phyloP scores from a whole-genome alignment of 1,140 invertebrate species.

The Drosophila ogumai region DNA sequence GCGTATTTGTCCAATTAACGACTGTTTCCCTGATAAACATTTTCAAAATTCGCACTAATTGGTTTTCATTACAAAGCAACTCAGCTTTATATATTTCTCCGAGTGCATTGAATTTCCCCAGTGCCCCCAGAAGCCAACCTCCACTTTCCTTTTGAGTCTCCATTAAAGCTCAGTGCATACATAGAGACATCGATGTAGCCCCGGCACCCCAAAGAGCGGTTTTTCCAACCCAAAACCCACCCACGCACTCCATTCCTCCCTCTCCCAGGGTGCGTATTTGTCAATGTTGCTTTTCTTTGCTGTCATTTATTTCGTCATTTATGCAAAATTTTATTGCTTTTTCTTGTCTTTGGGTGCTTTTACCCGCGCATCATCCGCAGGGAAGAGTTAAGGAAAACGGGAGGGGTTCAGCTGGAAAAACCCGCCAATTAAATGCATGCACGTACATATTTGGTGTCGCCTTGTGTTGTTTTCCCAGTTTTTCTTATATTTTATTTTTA shows the following conservation, averaged over 20 bases:
- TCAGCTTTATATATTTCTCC: not conserved
- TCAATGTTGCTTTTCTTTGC: conserved; percentile 74
- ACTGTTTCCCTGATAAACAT: too few relatives aligned
- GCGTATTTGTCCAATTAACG: too few relatives aligned
- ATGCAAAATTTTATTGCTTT: conserved; percentile 81
- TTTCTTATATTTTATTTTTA: not conserved
- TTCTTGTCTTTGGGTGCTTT: conserved; percentile 47
- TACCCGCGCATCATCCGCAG: not conserved
- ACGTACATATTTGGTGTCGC: conserved; percentile 27
- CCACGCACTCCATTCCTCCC: conserved; percentile 4
- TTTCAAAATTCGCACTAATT: not conserved
- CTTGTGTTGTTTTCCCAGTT: conserved; percentile 28
- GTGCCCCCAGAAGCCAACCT: conserved; percentile 40
- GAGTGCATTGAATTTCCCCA: conserved; percentile 59
- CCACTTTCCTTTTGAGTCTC: conserved; percentile 42
- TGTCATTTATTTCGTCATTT: conserved; percentile 84
- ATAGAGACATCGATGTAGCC: conserved; percentile 39
- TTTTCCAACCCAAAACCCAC: conserved; percentile 19
- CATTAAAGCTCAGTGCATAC: conserved; percentile 54
- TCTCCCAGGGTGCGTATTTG: conserved; percentile 47
- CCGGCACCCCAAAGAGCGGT: conserved; percentile 43
- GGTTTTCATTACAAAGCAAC: not conserved
- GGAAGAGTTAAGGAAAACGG: conserved; percentile 23
- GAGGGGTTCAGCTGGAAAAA: conserved; percentile 14
- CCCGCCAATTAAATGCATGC: conserved; percentile 72